phyloP scores from a whole-genome alignment of 1,140 invertebrate genomes.

The Drosophila biarmipes region DNA sequence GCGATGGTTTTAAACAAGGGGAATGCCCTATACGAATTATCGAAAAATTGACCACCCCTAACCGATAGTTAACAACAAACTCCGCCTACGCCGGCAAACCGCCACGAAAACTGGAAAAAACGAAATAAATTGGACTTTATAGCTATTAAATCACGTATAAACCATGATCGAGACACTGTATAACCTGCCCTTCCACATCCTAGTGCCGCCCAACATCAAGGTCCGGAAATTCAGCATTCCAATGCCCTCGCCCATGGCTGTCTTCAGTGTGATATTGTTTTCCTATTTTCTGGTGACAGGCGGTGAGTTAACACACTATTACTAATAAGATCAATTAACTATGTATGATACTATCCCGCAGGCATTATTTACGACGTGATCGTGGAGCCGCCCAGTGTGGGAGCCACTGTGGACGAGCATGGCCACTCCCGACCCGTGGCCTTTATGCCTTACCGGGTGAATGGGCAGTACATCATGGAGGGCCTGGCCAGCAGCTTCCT shows the following conservation, averaged over 20 bases:
- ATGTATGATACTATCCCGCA: conserved; percentile 84
- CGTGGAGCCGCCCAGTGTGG: conserved; percentile 98
- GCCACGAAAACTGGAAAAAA: background rate
- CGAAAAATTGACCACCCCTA: background rate
- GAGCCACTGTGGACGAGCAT: conserved; percentile 98
- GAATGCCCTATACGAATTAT: background rate
- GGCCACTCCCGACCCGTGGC: conserved; percentile 97
- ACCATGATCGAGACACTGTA: conserved; percentile 91
- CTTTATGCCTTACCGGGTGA: conserved; percentile 99
- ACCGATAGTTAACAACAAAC: conserved; percentile 24
- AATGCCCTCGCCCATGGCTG: conserved; percentile 95
- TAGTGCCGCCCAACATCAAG: conserved; percentile 97
- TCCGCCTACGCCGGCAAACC: conserved; percentile 62
- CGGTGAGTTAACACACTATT: conserved; percentile 87
- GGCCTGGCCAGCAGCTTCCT: conserved; percentile 98
- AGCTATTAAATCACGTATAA: background rate
- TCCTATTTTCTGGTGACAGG: conserved; percentile 99
- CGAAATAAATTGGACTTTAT: background rate
- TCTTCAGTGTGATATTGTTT: conserved; percentile 94
- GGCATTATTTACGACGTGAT: conserved; percentile 99
- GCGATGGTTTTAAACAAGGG: background rate
- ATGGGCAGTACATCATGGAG: conserved; percentile 99
- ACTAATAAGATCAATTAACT: background rate
- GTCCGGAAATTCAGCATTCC: conserved; percentile 91
- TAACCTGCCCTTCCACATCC: conserved; percentile 91